Evolutionary conservation across 1,140 invertebrate species (phyloP), one percentile per base, ranked within the genome.

Genomic region (Halictus rubicundus): DNA sequence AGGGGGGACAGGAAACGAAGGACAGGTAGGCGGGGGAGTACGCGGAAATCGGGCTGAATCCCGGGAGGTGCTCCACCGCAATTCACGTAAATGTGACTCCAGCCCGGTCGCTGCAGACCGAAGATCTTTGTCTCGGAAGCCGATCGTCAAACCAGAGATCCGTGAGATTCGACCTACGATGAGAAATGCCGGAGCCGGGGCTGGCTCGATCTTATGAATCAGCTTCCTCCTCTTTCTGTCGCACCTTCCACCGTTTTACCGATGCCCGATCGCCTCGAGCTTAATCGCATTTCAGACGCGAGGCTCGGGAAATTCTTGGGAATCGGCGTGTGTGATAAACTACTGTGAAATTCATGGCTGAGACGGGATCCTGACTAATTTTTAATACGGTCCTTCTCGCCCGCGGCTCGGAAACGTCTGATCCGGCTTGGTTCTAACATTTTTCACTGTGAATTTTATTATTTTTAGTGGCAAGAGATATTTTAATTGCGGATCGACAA

Each of bases 71-170:
- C 66, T 69, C 16, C 32, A 59, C 70, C 82, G 79, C 74, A 78
- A 85, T 85, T 86, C 83, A 63, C 59, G 68, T 74, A 85, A 86
- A 85, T 82, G 83, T 68, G 74, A 78, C 78, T 81, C 21, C 46
- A 63, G 46, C 49, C 80, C 61, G 57, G 68, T n/a, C 37, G 49
- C 49, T 49, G 49, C 54, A 32, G 57, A 82, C 21, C 65, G 60
- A 74, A 68, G 66, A 81, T 80, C 71, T 77, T 73, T 79, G 75
- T 73, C 71, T 78, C 71, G 66, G 79, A 78, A 86, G 70, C 59
- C 46, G 73, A 65, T 84, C 74, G 27, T 85, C 82, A 78, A 81
- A 78, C 68, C 78, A 77, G 59, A 83, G 77, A 78, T 81, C 64
- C 78, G 78, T 78, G 68, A 84, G 73, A 81, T 81, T 81, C 75